Evolutionary conservation across 1,140 invertebrate species (phyloP).

Genomic region (Anastatus disparis): DNA sequence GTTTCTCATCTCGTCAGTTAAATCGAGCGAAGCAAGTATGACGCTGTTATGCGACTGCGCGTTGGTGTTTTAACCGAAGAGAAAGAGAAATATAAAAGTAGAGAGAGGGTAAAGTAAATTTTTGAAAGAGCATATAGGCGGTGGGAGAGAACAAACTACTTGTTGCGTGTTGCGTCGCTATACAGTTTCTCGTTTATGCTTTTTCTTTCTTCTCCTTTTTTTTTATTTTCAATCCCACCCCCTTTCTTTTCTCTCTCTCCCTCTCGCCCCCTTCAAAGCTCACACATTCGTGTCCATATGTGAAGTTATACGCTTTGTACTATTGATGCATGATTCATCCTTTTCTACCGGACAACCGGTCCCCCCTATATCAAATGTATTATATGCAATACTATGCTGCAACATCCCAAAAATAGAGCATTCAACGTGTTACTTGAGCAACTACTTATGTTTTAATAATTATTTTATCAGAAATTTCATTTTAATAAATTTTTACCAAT

Average conservation of each 20-base stretch:
- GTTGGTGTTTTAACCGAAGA: neutral
- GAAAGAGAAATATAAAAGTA: neutral
- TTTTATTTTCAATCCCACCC: neutral
- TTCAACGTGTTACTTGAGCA: too few relatives aligned
- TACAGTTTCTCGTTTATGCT: neutral
- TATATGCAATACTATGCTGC: too few relatives aligned
- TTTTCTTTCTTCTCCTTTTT: neutral
- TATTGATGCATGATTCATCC: neutral
- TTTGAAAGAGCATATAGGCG: neutral
- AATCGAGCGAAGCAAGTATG: conserved; percentile 24
- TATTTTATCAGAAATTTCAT: too few relatives aligned
- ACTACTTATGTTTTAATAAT: too few relatives aligned
- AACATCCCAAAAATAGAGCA: too few relatives aligned
- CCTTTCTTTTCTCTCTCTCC: neutral
- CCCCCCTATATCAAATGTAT: too few relatives aligned
- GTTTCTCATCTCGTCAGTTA: conserved; percentile 2
- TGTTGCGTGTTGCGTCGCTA: conserved; percentile 3
- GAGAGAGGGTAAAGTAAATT: neutral
- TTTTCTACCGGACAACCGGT: neutral
- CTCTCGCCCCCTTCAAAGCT: neutral
- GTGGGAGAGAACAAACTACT: conserved; percentile 4
- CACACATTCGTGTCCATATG: neutral
- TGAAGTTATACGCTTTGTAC: neutral
- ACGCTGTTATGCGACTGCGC: conserved; percentile 11
- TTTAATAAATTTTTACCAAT: too few relatives aligned